Percentiles rank a stretch among this genome's conserved stretches.
These are phyloP conservation scores for Vultur gryphus DNA, from an alignment of 2,797 vertebrate genomes.

Conservation along the genomic window DNA sequence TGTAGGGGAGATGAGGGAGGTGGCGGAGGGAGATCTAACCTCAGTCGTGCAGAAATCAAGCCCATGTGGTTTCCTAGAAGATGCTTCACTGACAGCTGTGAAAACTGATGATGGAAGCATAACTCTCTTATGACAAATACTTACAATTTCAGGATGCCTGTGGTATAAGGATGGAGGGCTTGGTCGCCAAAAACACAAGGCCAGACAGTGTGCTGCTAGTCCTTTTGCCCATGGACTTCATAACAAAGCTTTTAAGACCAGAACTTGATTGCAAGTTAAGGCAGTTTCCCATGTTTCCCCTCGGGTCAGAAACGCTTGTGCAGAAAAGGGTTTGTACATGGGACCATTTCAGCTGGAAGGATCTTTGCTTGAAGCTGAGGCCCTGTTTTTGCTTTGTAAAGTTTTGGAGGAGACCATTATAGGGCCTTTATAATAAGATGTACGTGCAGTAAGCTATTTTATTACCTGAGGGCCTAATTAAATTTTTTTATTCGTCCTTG, in stretches of 20 bases:
- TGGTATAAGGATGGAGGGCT: neutral
- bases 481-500: neutral
- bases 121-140: neutral
- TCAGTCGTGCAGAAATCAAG: neutral
- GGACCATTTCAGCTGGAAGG: neutral
- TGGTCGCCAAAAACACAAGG: neutral
- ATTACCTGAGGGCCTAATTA: neutral
- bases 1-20: neutral
- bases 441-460: neutral
- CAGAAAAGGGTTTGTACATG: neutral
- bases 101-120: neutral
- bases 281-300: neutral
- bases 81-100: neutral
- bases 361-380: neutral
- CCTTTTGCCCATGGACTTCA: neutral
- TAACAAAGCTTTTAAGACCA: neutral
- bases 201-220: neutral
- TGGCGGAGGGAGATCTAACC: neutral
- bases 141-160: neutral
- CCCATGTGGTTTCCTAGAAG: neutral
- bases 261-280: neutral
- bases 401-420: neutral
- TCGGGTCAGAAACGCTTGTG: neutral
- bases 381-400: neutral
- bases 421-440: neutral